Evolutionary conservation across 35 echinoderm and acorn worm genomes (phyloP).

Genomic region (Ophiothrix spiculata): DNA sequence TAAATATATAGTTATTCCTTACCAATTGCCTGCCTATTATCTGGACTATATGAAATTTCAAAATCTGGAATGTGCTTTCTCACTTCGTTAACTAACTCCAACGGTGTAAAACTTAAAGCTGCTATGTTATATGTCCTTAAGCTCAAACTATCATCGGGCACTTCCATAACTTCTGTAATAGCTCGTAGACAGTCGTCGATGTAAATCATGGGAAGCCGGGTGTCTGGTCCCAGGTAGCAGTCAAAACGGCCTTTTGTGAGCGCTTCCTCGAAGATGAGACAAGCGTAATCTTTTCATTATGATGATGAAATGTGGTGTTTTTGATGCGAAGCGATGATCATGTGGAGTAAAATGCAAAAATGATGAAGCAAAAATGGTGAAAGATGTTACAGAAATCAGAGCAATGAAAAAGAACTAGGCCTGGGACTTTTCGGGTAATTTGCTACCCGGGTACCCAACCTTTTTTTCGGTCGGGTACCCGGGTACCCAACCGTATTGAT

Average conservation of each 20-base stretch:
- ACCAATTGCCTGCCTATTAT: constrained; percentile 85
- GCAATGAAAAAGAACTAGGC: too few species aligned
- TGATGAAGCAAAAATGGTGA: too few species aligned
- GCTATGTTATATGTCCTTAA: constrained; percentile 90
- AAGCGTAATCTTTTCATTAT: constrained; percentile 97
- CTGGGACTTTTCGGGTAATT: too few species aligned
- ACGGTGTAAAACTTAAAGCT: constrained; percentile 78
- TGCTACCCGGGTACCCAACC: too few species aligned
- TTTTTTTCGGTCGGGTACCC: too few species aligned
- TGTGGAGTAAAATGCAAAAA: too few species aligned
- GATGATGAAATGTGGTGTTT: too few species aligned
- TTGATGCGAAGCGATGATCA: too few species aligned
- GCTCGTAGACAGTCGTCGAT: constrained; percentile 95
- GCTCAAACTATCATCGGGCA: constrained; percentile 36
- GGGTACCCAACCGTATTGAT: too few species aligned
- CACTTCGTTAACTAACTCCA: constrained; percentile 60
- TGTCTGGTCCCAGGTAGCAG: constrained; percentile 73
- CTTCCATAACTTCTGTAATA: constrained; percentile 88
- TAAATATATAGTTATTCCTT: too few species aligned
- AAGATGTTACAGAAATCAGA: too few species aligned
- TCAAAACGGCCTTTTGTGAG: constrained; percentile 55
- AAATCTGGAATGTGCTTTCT: constrained; percentile 70
- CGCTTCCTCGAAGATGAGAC: constrained; percentile 80
- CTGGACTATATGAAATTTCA: constrained; percentile 52
- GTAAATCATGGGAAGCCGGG: constrained; percentile 91